Base-by-base conservation (phyloP, 1,140 invertebrate species). In the Druon quercuslanigerum region DNA sequence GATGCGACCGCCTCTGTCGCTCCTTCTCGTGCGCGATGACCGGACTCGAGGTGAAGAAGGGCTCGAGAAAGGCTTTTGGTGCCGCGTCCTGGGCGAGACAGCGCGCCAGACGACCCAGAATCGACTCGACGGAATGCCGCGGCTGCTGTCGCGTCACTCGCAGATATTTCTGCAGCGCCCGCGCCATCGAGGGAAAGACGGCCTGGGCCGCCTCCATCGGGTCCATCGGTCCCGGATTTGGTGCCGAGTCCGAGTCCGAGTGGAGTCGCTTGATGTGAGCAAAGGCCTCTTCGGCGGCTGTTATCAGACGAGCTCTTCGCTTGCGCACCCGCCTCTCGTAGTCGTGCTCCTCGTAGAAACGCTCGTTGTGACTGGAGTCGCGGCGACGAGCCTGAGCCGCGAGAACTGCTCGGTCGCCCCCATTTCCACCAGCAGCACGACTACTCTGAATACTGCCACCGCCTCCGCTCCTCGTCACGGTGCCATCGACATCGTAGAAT, bases 271-370 rank as follows among this genome's bases (percentile, higher is more conserved):
- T 97, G 78, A 99, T 98, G 87, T 99, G 98, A 9, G 97, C 97
- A 88, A 99, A 99, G 0, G 98, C 98, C 88, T 99, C 98, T 90
- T 99, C 98, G 4, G 98, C 96, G 2, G 98, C 97, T 11, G 96
- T 96, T 16, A 99, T 94, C 2, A 99, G 92, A 19, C 98, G 92
- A 3, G 98, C 97, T 83, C 95, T 94, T 0, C 98, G 92, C 89
- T 99, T 99, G 75, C 96, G 94, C 17, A 99, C 97, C 66, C 98
- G 92, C 70, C 98, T 92, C 82, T 99, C 98, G 87, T 98, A 98
- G 90, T 99, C 98, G 87, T 98, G 96, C 90, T 99, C 98, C 90
- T 99, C 98, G 88, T 99, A 98, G 89, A 99, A 99, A 17, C 97
- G 93, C 90, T 99, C 98, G 90, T 99, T 99, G 91, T 99, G 98